phyloP scores from a whole-genome alignment of 2,797 vertebrate species.

The Hippocampus kuda region DNA sequence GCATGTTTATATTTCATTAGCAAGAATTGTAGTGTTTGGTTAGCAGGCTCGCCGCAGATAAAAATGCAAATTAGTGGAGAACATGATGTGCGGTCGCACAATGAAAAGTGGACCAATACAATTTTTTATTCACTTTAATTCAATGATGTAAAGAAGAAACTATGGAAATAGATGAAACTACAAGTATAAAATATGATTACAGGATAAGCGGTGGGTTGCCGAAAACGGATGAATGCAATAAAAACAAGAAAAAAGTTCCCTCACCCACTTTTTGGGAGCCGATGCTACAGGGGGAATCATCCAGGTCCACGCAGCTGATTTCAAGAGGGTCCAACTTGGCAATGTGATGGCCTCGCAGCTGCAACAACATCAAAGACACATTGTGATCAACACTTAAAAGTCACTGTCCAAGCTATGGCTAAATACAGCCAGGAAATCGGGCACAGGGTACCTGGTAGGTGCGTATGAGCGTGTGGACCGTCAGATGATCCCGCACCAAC shows the following conservation, averaged over 20 bases:
- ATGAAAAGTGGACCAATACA: too few relatives aligned
- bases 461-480: constrained; percentile 89
- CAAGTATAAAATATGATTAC: too few relatives aligned
- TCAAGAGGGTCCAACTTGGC: constrained; percentile 92
- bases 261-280: constrained; percentile 85
- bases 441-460: constrained; percentile 78
- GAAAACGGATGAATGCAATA: too few relatives aligned
- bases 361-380: background rate
- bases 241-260: constrained; percentile 30
- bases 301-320: constrained; percentile 94
- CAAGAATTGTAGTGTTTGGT: too few relatives aligned
- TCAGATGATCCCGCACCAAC: constrained; percentile 87
- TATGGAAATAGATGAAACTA: too few relatives aligned
- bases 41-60: background rate
- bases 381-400: background rate
- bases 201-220: too few relatives aligned
- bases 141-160: too few relatives aligned
- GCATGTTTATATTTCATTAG: background rate
- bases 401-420: background rate
- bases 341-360: constrained; percentile 86
- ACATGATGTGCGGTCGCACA: background rate
- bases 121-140: too few relatives aligned
- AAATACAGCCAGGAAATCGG: too few relatives aligned
- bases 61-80: background rate
- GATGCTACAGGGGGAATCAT: constrained; percentile 78